phyloP scores from a whole-genome alignment of 2,113 vertebrate species.

The Chionomys nivalis region DNA sequence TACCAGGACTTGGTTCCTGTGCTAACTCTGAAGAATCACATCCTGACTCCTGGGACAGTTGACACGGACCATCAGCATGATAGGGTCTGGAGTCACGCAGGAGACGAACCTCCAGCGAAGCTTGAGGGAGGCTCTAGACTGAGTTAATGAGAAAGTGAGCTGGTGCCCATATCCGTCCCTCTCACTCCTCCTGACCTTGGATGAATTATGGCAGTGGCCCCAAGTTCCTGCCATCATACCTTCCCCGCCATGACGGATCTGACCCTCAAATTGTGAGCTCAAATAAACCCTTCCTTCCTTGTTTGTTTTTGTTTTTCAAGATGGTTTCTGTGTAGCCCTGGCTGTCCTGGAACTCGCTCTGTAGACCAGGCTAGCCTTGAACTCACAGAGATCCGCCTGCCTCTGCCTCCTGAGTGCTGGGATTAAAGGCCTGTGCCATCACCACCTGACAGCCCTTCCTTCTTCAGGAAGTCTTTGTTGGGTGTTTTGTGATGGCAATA shows the following conservation, averaged over 20 bases:
- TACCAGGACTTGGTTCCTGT: neutral
- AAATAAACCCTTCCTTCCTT: neutral
- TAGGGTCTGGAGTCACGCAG: neutral
- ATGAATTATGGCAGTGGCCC: neutral
- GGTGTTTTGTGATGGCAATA: neutral
- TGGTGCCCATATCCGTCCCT: too few relatives aligned
- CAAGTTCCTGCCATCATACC: neutral
- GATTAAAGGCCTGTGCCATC: neutral
- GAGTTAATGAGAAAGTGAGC: neutral
- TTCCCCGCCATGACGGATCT: neutral
- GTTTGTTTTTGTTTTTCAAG: neutral
- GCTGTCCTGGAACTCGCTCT: neutral
- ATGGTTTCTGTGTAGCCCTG: neutral
- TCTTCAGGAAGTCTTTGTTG: neutral
- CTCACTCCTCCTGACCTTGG: neutral
- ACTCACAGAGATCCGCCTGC: neutral
- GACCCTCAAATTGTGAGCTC: neutral
- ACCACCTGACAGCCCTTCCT: neutral
- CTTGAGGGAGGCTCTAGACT: neutral
- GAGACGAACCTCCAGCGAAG: neutral
- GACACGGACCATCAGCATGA: neutral
- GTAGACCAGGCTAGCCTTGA: neutral
- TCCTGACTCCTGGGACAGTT: neutral
- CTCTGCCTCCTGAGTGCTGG: neutral
- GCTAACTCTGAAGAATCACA: too few relatives aligned